These are phyloP conservation scores for Callaeas wilsoni DNA, from an alignment of 2,113 vertebrate genomes.

Conservation along the genomic window DNA sequence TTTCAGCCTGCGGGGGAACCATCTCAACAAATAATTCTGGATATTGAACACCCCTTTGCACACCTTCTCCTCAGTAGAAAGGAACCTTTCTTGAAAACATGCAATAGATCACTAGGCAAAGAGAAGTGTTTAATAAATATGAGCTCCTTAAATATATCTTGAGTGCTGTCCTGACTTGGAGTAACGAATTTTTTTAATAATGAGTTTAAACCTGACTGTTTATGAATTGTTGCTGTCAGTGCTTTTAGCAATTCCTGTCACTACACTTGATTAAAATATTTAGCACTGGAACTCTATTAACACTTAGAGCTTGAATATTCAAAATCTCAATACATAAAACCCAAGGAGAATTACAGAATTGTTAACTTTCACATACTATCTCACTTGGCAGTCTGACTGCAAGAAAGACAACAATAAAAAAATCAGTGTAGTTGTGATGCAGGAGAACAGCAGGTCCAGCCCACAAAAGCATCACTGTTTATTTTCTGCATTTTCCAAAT, in stretches of 20 bases:
- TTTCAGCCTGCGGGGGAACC: rapidly evolving
- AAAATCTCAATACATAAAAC: not conserved
- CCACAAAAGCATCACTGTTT: not conserved
- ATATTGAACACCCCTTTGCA: not conserved
- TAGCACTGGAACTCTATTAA: not conserved
- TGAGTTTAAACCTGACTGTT: not conserved
- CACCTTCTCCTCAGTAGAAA: not conserved
- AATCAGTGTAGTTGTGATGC: not conserved
- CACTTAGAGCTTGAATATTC: not conserved
- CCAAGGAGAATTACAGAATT: not conserved
- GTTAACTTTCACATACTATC: not conserved
- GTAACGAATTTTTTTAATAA: not conserved
- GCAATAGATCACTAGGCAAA: not conserved
- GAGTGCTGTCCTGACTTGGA: not conserved
- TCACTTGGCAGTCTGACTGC: not conserved
- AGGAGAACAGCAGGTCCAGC: not conserved
- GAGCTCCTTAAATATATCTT: not conserved
- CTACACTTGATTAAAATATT: not conserved
- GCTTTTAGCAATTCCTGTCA: not conserved
- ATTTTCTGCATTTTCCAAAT: not conserved
- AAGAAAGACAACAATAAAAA: not conserved
- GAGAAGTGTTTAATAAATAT: not conserved
- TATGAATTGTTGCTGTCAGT: not conserved
- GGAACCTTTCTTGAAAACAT: not conserved
- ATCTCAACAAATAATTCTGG: not conserved